phyloP scores from a whole-genome alignment of 64 coral and sea anemone genomes.

The Hydrozoanthus tunicans region DNA sequence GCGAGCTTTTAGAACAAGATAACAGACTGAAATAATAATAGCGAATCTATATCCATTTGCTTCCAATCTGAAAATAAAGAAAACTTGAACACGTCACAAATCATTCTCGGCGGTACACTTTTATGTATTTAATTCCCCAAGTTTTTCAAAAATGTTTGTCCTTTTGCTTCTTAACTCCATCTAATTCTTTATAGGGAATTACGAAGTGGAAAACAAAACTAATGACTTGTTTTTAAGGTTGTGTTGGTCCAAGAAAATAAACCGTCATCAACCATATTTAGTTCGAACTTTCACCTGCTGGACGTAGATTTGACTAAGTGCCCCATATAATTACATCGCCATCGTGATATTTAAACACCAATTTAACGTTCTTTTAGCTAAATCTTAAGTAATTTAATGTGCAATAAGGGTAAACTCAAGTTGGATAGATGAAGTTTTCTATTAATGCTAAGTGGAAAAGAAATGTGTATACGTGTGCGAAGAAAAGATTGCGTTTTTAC shows the following conservation, averaged over 20 bases:
- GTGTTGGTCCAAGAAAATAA: neutral
- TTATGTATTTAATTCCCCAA: neutral
- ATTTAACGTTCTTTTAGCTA: neutral
- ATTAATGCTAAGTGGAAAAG: too few species aligned
- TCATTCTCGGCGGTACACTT: neutral
- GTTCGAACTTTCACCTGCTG: neutral
- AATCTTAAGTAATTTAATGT: neutral
- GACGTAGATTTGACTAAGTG: neutral
- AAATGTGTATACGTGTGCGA: too few species aligned
- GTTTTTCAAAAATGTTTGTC: neutral
- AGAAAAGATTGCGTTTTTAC: too few species aligned
- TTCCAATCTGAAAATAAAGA: too few species aligned
- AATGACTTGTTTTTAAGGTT: slow-evolving; percentile 24
- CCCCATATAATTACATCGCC: neutral
- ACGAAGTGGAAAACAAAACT: neutral
- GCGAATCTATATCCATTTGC: neutral
- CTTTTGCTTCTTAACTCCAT: neutral
- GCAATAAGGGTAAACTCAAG: neutral
- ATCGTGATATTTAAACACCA: neutral
- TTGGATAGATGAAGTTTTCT: too few species aligned
- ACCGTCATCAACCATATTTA: neutral
- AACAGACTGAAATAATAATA: neutral
- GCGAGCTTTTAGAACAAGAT: neutral
- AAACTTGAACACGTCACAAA: neutral
- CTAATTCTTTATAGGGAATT: neutral